phyloP scores from a whole-genome alignment of 2,797 vertebrate species.

The Neosalanx taihuensis region DNA sequence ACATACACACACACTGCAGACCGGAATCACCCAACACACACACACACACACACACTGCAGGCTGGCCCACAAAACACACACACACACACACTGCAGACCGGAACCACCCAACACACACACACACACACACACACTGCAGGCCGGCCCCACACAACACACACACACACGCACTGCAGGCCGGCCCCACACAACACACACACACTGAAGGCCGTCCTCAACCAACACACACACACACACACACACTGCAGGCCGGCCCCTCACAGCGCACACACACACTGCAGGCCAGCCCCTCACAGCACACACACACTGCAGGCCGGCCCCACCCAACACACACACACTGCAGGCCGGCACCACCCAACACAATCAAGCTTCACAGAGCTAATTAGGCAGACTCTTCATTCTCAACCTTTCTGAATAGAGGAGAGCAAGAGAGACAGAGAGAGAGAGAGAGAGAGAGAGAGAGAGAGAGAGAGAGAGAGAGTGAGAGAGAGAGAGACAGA shows the following conservation, averaged over 20 bases:
- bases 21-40: conserved; percentile 1
- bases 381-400: conserved; percentile 73
- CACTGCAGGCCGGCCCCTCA: too few species aligned
- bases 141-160: conserved; percentile 7
- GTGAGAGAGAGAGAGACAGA: conserved; percentile 17
- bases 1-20: conserved; percentile 50
- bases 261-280: conserved; percentile 35
- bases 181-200: conserved; percentile 35
- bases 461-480: conserved; percentile 51
- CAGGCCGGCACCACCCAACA: conserved; percentile 54
- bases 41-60: conserved; percentile 34
- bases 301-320: too few species aligned
- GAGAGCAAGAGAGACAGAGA: conserved; percentile 5
- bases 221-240: too few species aligned
- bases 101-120: too few species aligned
- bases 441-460: conserved; percentile 31
- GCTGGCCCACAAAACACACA: conserved; percentile 24
- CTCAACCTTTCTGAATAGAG: conserved; percentile 71
- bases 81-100: too few species aligned
- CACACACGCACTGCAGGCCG: conserved; percentile 58
- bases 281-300: conserved; percentile 62
- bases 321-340: neutral
- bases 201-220: conserved; percentile 28
- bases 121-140: neutral
- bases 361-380: conserved; percentile 72